Base-by-base conservation (phyloP, 2,113 vertebrate species). In the Campylorhamphus procurvoides region DNA sequence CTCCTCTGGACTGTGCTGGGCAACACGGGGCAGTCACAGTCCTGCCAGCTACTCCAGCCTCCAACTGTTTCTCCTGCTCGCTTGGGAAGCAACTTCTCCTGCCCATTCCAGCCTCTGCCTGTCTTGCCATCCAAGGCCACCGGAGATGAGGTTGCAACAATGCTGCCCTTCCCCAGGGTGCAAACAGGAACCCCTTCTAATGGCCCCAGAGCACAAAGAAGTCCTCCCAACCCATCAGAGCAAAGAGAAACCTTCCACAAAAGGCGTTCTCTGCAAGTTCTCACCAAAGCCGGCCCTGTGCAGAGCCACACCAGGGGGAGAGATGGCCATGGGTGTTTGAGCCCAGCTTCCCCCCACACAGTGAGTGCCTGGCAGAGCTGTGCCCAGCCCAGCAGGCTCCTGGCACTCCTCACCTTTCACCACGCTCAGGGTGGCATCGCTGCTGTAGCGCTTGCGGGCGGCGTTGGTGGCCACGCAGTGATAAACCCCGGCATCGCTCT, bases 401-500 rank as follows among this genome's bases (percentile, higher is more conserved):
- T 29, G 53, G 35, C 49, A 67, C 25, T 18, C 46, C 94, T 95
- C 96, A 99, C 99, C 99, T 99, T 98, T 95, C 20, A 79, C 97
- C 89, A 99, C 98, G 19, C 97, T 98, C 91, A 99, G 99, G 8
- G 91, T 82, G 19, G 98, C 99, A 22, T 98, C 98, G 7, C 89
- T 98, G 98, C 99, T 99, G 97, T 98, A 97, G 91, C 97, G 98
- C 84, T 89, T 98, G 44, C 94, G 87, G 66, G 98, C 98, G 2
- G 98, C 85, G 56, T 99, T 99, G 96, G 98, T 98, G 18, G 98
- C 99, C 69, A 99, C 96, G 2, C 99, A 99, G 92, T 98, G 99
- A 97, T 99, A 99, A 77, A 93, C 56, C 7, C 99, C 99, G 5
- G 97, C 95, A 53, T 99, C 99, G 1, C 97, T 97, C 83, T 98